A percentile compares a stretch with the other conserved stretches of the same genome.
These are phyloP conservation scores for Takifugu rubripes DNA, from an alignment of 2,797 vertebrate species.

Conservation along the genomic window DNA sequence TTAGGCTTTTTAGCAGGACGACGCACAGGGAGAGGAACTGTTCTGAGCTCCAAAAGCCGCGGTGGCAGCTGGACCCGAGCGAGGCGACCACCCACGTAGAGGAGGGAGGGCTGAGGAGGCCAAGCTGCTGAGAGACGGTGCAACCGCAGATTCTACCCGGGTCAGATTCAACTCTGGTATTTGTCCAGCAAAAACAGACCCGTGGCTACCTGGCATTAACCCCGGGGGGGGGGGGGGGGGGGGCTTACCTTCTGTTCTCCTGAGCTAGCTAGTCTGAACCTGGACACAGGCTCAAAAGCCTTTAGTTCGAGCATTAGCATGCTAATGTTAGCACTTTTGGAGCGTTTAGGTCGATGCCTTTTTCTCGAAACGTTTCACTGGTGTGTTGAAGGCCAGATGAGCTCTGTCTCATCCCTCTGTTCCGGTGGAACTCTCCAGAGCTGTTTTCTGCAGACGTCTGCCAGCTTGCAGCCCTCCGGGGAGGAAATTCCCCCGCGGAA, in stretches of 20 bases:
- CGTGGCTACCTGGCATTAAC: conserved; percentile 14
- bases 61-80: conserved; percentile 30
- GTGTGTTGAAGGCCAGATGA: background rate
- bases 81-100: conserved; percentile 58
- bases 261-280: no score
- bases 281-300: no score
- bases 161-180: conserved; percentile 46
- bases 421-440: conserved; percentile 29
- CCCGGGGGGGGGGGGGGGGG: background rate
- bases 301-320: no score
- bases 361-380: no score
- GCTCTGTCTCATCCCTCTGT: conserved; percentile 20
- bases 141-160: conserved; percentile 30
- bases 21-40: conserved; percentile 21
- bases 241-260: no score
- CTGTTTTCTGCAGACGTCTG: conserved; percentile 36
- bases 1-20: conserved; percentile 30
- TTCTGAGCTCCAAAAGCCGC: conserved; percentile 19
- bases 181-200: conserved; percentile 36
- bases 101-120: conserved; percentile 26
- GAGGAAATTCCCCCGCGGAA: conserved; percentile 29
- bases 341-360: no score
- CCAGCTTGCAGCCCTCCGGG: conserved; percentile 36
- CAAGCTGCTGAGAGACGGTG: conserved; percentile 31
- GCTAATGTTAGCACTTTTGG: no score